phyloP scores from a whole-genome alignment of 2,797 vertebrate species.

The Cygnus olor region DNA sequence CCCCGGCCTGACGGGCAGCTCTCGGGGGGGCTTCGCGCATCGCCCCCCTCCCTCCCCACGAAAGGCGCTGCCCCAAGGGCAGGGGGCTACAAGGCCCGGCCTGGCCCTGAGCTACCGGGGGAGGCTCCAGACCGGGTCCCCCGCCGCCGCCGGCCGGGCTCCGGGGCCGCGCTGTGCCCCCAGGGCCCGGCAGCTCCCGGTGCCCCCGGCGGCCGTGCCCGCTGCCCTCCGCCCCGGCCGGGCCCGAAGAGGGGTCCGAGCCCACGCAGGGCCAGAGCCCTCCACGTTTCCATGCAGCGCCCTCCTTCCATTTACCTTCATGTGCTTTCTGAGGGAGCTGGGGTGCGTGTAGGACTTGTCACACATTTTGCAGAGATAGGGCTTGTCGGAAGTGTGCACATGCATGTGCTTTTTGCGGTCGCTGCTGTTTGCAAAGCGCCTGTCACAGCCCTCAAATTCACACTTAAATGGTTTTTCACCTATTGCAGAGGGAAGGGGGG shows the following conservation, averaged over 20 bases:
- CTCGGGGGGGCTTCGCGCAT: too few relatives aligned
- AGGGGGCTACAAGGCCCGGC: too few relatives aligned
- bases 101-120: too few relatives aligned
- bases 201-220: background rate
- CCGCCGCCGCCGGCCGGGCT: background rate
- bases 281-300: background rate
- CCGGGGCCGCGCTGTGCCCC: background rate
- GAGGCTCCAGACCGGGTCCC: too few relatives aligned
- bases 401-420: slow-evolving; percentile 99
- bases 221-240: background rate
- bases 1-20: too few relatives aligned
- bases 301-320: slow-evolving; percentile 89
- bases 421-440: slow-evolving; percentile 98
- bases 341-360: slow-evolving; percentile 99
- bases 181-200: background rate
- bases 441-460: slow-evolving; percentile 98
- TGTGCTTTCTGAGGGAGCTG: slow-evolving; percentile 99
- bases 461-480: slow-evolving; percentile 99
- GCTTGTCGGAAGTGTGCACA: slow-evolving; percentile 98
- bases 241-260: background rate
- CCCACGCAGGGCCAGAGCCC: background rate
- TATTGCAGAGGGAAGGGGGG: slow-evolving; percentile 70
- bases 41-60: background rate
- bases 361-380: slow-evolving; percentile 99
- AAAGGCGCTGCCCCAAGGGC: background rate